Evolutionary conservation across 2,113 vertebrate species (phyloP).

Genomic region (Aspiorhynchus laticeps): DNA sequence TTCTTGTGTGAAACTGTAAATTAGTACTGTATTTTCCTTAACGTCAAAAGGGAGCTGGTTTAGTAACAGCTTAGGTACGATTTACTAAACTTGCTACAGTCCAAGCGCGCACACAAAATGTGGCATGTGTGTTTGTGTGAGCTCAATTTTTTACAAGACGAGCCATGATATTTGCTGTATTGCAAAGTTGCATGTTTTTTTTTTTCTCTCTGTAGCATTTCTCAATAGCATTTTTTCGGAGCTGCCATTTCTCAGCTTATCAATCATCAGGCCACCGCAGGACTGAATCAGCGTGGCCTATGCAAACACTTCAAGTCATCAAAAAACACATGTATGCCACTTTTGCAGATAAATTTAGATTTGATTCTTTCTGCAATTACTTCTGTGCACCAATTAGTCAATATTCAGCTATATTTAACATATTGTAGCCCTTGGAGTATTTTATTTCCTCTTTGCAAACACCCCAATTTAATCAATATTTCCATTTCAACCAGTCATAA

Average conservation of each 20-base stretch:
- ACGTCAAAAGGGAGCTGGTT: conserved; percentile 75
- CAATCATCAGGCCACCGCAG: conserved; percentile 9
- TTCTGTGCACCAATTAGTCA: conserved; percentile 21
- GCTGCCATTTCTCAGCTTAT: conserved; percentile 25
- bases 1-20: conserved; percentile 69
- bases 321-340: conserved; percentile 4
- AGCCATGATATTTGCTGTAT: background rate
- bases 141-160: background rate
- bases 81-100: conserved; percentile 13
- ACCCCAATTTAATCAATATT: conserved; percentile 42
- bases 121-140: conserved; percentile 21
- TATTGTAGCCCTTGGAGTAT: conserved; percentile 79
- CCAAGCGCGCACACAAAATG: conserved; percentile 2
- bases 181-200: background rate
- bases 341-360: conserved; percentile 76
- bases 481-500: conserved; percentile 55
- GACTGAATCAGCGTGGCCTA: background rate
- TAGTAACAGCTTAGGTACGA: conserved; percentile 68
- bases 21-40: conserved; percentile 51
- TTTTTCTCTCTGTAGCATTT: no score
- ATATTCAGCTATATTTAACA: conserved; percentile 58
- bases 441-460: conserved; percentile 58
- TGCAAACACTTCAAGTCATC: conserved; percentile 14
- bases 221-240: background rate
- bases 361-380: conserved; percentile 66